Base-by-base conservation (phyloP, 2,797 vertebrate genomes). In the Monodelphis domestica region DNA sequence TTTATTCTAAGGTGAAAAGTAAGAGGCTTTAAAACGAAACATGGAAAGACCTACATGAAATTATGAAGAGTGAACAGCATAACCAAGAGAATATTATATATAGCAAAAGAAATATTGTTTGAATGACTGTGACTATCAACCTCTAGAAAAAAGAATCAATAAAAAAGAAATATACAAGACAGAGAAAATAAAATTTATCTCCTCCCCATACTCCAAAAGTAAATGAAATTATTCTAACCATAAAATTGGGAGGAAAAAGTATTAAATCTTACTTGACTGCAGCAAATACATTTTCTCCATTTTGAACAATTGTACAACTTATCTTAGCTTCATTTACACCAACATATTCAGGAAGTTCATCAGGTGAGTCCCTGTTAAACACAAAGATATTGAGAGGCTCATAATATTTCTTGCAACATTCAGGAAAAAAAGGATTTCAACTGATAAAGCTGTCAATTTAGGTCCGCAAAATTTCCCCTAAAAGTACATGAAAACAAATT, bases 241-340 rank as follows among this genome's bases (percentile, higher is more conserved):
- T 45, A 52, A 70, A 90, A 94, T 70, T 51, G 90, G 56, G 33
- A 93, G 88, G 94, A 59, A 55, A 56, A 94, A 95, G 50, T 54
- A 38, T 89, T 92, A 90, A 96, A 92, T 89, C 99, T 99, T 98
- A 99, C 99, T 99, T 98, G 95, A 99, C 98, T 87, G 99, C 99
- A 90, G 99, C 99, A 98, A 99, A 99, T 94, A 99, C 87, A 53
- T 99, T 99, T 97, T 99, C 99, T 91, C 99, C 99, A 97, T 98
- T 98, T 97, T 99, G 99, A 95, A 98, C 97, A 95, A 99, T 99
- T 53, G 97, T 54, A 95, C 98, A 99, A 95, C 99, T 98, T 95
- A 99, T 99, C 98, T 98, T 99, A 0, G 99, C 99, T 98, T 99
- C 99, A 97, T 99, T 99, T 97, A 99, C 99, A 90, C 99, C 99